Percentiles rank a stretch among this genome's conserved stretches.
These are phyloP conservation scores for Hyla sarda DNA, from an alignment of 2,113 vertebrate species.

Conservation along the genomic window DNA sequence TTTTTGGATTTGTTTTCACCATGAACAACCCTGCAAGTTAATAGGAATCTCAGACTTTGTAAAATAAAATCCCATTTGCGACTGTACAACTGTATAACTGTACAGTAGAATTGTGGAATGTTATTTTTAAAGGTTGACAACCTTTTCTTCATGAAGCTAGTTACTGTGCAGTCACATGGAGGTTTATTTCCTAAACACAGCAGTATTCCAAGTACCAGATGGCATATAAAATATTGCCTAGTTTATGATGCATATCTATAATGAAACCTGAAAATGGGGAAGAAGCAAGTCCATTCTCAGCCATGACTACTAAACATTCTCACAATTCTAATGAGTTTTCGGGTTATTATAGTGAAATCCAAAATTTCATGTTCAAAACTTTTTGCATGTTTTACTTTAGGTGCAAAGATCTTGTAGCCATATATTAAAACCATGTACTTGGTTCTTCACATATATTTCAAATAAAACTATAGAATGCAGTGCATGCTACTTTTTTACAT, in stretches of 20 bases:
- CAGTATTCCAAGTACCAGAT: slow-evolving; percentile 50
- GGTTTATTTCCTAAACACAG: slow-evolving; percentile 52
- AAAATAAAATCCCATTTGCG: background rate
- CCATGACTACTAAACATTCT: background rate
- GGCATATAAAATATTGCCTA: slow-evolving; percentile 43
- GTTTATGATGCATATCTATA: slow-evolving; percentile 41
- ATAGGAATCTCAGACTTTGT: background rate
- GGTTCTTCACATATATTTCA: background rate
- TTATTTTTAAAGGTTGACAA: slow-evolving; percentile 41
- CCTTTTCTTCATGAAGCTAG: slow-evolving; percentile 43
- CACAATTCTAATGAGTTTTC: background rate
- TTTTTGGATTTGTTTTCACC: background rate
- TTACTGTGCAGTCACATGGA: slow-evolving; percentile 44
- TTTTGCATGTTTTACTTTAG: background rate
- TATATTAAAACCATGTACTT: background rate
- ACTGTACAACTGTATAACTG: background rate
- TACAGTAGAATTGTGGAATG: slow-evolving; percentile 24
- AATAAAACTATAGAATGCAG: too few relatives aligned
- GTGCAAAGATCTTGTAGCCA: background rate
- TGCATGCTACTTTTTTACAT: too few relatives aligned
- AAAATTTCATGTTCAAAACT: background rate
- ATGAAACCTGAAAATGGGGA: slow-evolving; percentile 7
- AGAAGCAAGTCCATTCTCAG: background rate
- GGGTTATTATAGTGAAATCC: background rate
- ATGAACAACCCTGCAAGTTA: background rate